Evolutionary conservation across 1,140 invertebrate genomes (phyloP).

Genomic region (Chrysopa pallens): DNA sequence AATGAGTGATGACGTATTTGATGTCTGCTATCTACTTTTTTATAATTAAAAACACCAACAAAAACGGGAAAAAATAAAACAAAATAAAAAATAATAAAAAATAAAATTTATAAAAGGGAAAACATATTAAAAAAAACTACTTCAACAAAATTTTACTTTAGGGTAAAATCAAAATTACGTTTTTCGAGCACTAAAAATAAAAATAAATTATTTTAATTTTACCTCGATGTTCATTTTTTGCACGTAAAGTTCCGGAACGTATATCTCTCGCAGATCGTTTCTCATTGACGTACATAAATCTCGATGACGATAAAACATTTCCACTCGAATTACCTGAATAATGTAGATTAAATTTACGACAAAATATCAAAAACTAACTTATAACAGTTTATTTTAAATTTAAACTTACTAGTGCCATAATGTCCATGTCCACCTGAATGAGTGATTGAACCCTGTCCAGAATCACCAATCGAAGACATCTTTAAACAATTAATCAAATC

Average conservation of each 20-base stretch:
- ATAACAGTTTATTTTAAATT: conserved; percentile 8
- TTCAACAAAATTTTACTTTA: no score
- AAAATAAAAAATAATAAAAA: conserved; percentile 13
- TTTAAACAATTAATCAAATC: conserved; percentile 5
- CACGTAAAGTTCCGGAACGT: conserved; percentile 22
- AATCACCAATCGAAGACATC: conserved; percentile 21
- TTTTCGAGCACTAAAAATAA: no score
- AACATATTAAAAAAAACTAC: conserved; percentile 10
- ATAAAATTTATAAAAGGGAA: conserved; percentile 13
- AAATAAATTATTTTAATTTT: conserved; percentile 4
- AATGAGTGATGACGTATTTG: conserved; percentile 64
- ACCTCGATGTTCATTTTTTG: conserved; percentile 31
- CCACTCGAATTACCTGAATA: not conserved
- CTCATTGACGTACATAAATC: conserved; percentile 35
- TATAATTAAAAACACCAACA: conserved; percentile 11
- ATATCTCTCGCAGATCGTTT: conserved; percentile 25
- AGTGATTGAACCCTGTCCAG: conserved; percentile 19
- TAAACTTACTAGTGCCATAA: conserved; percentile 1
- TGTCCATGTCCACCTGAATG: conserved; percentile 9
- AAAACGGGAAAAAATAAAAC: conserved; percentile 6
- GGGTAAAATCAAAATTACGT: no score
- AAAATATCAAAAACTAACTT: no score
- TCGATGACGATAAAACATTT: conserved; percentile 14
- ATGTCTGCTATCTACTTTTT: conserved; percentile 17
- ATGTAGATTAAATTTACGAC: no score